Base-by-base conservation (phyloP, 2,888 invertebrate genomes). In the Timema podura region DNA sequence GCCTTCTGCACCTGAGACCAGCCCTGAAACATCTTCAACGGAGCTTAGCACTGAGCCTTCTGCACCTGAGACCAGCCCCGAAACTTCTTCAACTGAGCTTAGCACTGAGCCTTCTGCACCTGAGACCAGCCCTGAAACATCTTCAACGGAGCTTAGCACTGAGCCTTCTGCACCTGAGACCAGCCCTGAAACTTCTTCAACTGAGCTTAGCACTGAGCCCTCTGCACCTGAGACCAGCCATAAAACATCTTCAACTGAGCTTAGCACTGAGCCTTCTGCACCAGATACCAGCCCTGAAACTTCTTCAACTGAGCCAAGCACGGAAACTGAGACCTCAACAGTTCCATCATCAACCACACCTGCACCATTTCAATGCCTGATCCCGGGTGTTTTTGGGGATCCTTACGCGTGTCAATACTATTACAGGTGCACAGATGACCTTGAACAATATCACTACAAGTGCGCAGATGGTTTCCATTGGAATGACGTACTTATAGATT, bases 391-490 rank as follows among this genome's bases (percentile, higher is more conserved):
- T 13, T 61, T 44, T 44, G 61, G 61, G 11, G 61, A 61, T 13
- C 61, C 61, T 11, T 11, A 61, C 44, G 13, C 30, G 9, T 61
- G 61, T 30, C 0, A 11, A 6, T 30, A 13, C 6, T 61, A 61
- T 13, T 61, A 15, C 44, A 45, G 44, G 44, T 61, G 61, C 13
- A 30, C 61, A 44, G 13, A 11, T 61, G 44, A 9, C 13, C 44
- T 10, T 61, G 13, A 11, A 44, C 44, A 30, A 44, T 10, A 44
- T 30, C 61, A 44, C 16, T 45, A 61, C n/a, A 45, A 9, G 9
- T 61, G 61, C 45, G 30, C 30, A 7, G 30, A 61, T 61, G 61
- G 61, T 61, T 61, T 44, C 44, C 61, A 61, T 13, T 61, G 30
- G 11, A 61, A 61, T 30, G 61, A 61, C 6, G 7, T 61, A 6